Percentiles rank a stretch among this genome's conserved stretches.
Conservation (phyloP, 2,888 invertebrate species). For the Drosophila fulvimacula region DNA sequence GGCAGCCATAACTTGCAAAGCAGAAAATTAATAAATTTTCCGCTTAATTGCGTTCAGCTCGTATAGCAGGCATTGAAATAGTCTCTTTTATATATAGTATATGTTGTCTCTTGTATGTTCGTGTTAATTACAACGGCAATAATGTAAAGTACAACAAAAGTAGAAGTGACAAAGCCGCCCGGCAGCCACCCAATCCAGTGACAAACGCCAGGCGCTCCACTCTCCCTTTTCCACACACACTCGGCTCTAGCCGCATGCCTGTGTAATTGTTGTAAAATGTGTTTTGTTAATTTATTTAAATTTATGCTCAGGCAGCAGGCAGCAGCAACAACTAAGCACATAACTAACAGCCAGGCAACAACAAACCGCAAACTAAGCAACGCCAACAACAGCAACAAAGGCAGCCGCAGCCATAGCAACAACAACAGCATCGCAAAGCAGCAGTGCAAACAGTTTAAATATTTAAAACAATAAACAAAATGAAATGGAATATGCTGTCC, state of each 20-base stretch:
- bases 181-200: neutral
- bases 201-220: neutral
- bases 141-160: slow-evolving; percentile 59
- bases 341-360: slow-evolving; percentile 49
- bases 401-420: slow-evolving; percentile 5
- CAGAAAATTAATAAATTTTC: slow-evolving; percentile 72
- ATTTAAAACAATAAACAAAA: slow-evolving; percentile 68
- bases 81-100: slow-evolving; percentile 12
- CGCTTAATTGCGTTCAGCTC: slow-evolving; percentile 67
- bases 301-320: slow-evolving; percentile 61
- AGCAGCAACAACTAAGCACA: slow-evolving; percentile 29
- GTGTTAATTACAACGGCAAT: slow-evolving; percentile 70
- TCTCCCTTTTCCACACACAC: neutral
- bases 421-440: slow-evolving; percentile 25
- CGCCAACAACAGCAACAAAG: slow-evolving; percentile 26
- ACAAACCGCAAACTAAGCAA: slow-evolving; percentile 54
- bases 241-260: slow-evolving; percentile 28
- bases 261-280: slow-evolving; percentile 70
- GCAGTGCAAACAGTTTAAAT: slow-evolving; percentile 57
- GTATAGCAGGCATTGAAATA: slow-evolving; percentile 31
- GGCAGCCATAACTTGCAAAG: slow-evolving; percentile 38
- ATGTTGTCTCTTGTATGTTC: slow-evolving; percentile 36
- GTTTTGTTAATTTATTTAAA: slow-evolving; percentile 80
- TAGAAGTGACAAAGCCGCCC: slow-evolving; percentile 46
- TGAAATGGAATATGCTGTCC: slow-evolving; percentile 60